Evolutionary conservation across 2,888 invertebrate genomes (phyloP).

Genomic region (Torymus auratus): DNA sequence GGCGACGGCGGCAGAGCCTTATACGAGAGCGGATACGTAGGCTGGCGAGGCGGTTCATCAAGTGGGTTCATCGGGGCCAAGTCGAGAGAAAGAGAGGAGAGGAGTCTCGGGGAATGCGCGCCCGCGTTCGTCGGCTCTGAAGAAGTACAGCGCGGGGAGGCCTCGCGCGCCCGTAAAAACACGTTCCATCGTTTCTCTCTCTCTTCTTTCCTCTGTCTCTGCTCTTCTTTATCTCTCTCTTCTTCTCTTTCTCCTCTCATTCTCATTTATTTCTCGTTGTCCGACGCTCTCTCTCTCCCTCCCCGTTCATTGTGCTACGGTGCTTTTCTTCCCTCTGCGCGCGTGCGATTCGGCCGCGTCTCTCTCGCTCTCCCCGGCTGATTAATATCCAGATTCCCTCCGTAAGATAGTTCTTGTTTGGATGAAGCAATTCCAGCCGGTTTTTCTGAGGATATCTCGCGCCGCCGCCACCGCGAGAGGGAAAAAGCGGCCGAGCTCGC

Average conservation of each 20-base stretch:
- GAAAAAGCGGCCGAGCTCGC: too few relatives aligned
- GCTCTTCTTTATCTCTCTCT: slow-evolving; percentile 59
- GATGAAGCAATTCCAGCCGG: slow-evolving; percentile 74
- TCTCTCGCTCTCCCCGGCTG: slow-evolving; percentile 61
- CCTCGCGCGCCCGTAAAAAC: slow-evolving; percentile 65
- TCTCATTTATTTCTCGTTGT: slow-evolving; percentile 23
- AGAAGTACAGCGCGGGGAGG: slow-evolving; percentile 63
- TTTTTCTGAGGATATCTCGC: slow-evolving; percentile 66
- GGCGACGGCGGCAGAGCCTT: slow-evolving; percentile 29
- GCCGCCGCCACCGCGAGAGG: slow-evolving; percentile 26
- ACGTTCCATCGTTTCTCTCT: slow-evolving; percentile 62
- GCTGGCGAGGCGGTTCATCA: slow-evolving; percentile 71
- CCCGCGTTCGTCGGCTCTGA: slow-evolving; percentile 61
- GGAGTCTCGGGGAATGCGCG: slow-evolving; percentile 60
- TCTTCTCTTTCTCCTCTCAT: slow-evolving; percentile 56
- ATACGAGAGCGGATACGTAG: slow-evolving; percentile 60
- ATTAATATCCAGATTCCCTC: slow-evolving; percentile 73
- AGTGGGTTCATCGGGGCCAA: slow-evolving; percentile 74
- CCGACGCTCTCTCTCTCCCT: slow-evolving; percentile 43
- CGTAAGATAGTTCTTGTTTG: slow-evolving; percentile 71
- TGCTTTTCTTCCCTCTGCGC: slow-evolving; percentile 31
- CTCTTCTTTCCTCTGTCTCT: slow-evolving; percentile 45
- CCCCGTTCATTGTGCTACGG: slow-evolving; percentile 14
- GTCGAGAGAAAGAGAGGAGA: slow-evolving; percentile 57
- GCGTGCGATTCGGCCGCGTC: slow-evolving; percentile 17